These are phyloP conservation scores for Botia almorhae DNA, from an alignment of 2,797 vertebrate species.

Conservation along the genomic window DNA sequence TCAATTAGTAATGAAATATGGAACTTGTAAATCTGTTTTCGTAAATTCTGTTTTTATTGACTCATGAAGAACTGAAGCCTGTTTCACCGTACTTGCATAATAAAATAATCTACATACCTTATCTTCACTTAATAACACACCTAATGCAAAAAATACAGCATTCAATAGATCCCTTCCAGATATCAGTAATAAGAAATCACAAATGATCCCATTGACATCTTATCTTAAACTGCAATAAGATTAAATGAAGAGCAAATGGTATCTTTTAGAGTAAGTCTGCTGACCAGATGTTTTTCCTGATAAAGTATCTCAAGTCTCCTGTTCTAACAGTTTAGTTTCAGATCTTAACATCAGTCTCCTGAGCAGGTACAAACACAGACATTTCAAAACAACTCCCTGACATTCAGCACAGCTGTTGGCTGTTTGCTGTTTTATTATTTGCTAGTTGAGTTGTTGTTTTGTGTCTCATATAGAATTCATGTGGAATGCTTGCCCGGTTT, in stretches of 20 bases:
- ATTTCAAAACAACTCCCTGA: constrained; percentile 42
- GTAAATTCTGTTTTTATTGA: not conserved
- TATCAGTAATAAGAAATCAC: no score
- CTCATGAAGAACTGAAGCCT: not conserved
- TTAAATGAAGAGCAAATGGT: not conserved
- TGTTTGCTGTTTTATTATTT: constrained; percentile 48
- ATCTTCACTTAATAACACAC: no score
- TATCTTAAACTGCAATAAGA: not conserved
- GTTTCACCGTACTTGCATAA: not conserved
- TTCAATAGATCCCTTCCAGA: no score
- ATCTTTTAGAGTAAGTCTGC: no score
- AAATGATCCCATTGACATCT: no score
- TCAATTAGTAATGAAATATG: not conserved
- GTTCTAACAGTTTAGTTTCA: no score
- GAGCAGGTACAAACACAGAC: constrained; percentile 31
- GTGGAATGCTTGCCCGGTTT: not conserved
- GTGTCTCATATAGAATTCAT: constrained; percentile 13
- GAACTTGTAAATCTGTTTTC: not conserved
- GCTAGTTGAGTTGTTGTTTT: constrained; percentile 11
- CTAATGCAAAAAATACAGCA: no score
- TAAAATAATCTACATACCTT: no score
- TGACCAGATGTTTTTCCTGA: no score
- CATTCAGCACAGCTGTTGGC: constrained; percentile 14
- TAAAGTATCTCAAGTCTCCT: not conserved
- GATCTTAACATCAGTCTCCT: not conserved